Conservation (phyloP, 1,140 invertebrate species). For the Drosophila ironensis region DNA sequence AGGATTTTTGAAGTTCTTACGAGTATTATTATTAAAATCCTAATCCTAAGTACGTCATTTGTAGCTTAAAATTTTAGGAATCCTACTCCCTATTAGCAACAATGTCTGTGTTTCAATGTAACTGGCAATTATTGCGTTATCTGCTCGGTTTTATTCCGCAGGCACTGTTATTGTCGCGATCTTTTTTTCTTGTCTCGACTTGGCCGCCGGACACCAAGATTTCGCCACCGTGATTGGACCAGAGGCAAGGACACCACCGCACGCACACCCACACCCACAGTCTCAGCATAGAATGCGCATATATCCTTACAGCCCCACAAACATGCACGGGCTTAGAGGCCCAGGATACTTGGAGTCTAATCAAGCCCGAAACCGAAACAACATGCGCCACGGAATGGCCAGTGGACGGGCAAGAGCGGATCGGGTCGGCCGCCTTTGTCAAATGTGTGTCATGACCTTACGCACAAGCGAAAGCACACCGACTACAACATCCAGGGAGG, state of each 20-base stretch:
- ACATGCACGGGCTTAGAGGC: constrained; percentile 5
- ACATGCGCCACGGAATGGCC: constrained; percentile 30
- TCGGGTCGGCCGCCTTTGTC: constrained; percentile 35
- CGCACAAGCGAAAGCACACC: constrained; percentile 9
- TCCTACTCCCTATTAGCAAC: too few species aligned
- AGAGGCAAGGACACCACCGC: constrained; percentile 15
- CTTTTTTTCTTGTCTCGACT: constrained; percentile 31
- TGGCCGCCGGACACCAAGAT: constrained; percentile 22
- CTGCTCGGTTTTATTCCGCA: constrained; percentile 18
- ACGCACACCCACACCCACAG: neutral
- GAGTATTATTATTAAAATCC: too few species aligned
- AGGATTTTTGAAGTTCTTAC: too few species aligned
- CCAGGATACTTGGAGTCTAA: constrained; percentile 36
- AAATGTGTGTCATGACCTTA: constrained; percentile 56
- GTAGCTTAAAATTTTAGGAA: too few species aligned
- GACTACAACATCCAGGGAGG: neutral
- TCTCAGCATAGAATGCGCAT: too few species aligned
- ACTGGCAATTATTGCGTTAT: constrained; percentile 41
- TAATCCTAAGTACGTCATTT: too few species aligned
- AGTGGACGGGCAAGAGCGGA: constrained; percentile 7
- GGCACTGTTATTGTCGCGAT: constrained; percentile 34
- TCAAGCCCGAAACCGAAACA: constrained; percentile 45
- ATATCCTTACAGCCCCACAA: constrained; percentile 1
- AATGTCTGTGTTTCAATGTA: too few species aligned
- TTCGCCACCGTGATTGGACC: constrained; percentile 4